These are phyloP conservation scores for Girardinus metallicus DNA, from an alignment of 2,797 vertebrate species.

Conservation along the genomic window DNA sequence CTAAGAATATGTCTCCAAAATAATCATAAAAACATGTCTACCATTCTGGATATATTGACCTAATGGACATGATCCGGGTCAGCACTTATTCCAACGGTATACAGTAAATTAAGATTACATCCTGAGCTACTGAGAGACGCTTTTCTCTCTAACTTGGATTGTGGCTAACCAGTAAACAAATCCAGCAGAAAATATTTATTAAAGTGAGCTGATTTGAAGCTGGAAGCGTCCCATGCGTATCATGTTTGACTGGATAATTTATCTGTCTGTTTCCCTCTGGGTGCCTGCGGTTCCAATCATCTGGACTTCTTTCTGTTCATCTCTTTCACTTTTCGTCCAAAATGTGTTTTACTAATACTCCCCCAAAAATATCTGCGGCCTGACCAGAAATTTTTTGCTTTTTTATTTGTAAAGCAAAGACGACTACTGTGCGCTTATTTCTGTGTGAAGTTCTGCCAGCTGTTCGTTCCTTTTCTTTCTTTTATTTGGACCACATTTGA, in stretches of 20 bases:
- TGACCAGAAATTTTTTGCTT: conserved; percentile 19
- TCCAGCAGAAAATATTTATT: conserved; percentile 17
- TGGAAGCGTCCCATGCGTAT: conserved; percentile 24
- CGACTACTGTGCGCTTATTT: conserved; percentile 32
- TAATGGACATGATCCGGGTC: no score
- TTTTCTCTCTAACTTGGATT: not conserved
- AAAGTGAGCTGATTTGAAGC: conserved; percentile 26
- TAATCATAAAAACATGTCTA: not conserved
- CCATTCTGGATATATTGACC: not conserved
- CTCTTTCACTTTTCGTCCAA: conserved; percentile 15
- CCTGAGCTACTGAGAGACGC: not conserved
- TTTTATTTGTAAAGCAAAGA: not conserved
- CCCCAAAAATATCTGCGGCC: conserved; percentile 39
- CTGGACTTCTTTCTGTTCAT: conserved; percentile 10
- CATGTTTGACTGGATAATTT: not conserved
- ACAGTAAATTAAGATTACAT: not conserved
- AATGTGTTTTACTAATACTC: conserved; percentile 39
- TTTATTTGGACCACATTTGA: not conserved
- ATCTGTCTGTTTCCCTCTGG: conserved; percentile 12
- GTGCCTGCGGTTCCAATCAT: conserved; percentile 29
- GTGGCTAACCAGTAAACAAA: not conserved
- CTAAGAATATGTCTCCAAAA: not conserved
- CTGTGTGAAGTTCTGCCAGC: conserved; percentile 20
- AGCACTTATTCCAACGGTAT: not conserved
- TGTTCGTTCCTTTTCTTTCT: conserved; percentile 27